These are phyloP conservation scores for Pseudomugil tenellus DNA, from an alignment of 2,797 vertebrate genomes.

Conservation along the genomic window DNA sequence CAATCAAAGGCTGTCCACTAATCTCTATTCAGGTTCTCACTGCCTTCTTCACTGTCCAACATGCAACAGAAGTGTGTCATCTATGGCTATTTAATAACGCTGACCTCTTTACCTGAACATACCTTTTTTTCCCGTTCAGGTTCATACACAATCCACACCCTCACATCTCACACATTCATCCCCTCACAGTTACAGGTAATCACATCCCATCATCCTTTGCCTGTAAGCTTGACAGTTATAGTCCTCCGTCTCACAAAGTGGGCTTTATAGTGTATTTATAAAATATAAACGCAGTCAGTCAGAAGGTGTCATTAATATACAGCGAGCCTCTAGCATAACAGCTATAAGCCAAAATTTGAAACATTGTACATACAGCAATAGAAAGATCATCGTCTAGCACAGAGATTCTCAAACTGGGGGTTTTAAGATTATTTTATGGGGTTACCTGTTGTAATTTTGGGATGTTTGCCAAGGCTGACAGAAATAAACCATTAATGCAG, in stretches of 20 bases:
- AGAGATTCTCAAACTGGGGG: no score
- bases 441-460: no score
- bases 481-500: no score
- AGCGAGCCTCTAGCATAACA: neutral
- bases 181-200: slow-evolving; percentile 39
- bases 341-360: neutral
- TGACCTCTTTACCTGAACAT: slow-evolving; percentile 43
- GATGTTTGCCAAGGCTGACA: no score
- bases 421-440: no score
- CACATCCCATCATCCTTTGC: slow-evolving; percentile 42
- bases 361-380: neutral
- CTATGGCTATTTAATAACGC: slow-evolving; percentile 57
- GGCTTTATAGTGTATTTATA: slow-evolving; percentile 4
- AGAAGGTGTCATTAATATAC: slow-evolving; percentile 28
- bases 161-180: slow-evolving; percentile 7
- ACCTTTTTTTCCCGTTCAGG: slow-evolving; percentile 20
- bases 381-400: no score
- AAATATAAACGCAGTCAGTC: slow-evolving; percentile 9
- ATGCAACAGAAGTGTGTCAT: slow-evolving; percentile 41
- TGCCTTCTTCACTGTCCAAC: slow-evolving; percentile 62
- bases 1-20: slow-evolving; percentile 50
- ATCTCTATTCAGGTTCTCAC: slow-evolving; percentile 31
- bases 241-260: slow-evolving; percentile 7
- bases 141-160: slow-evolving; percentile 23
- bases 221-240: slow-evolving; percentile 42